These are phyloP conservation scores for Drosophila equinoxialis DNA, from an alignment of 1,140 invertebrate species.

Conservation along the genomic window DNA sequence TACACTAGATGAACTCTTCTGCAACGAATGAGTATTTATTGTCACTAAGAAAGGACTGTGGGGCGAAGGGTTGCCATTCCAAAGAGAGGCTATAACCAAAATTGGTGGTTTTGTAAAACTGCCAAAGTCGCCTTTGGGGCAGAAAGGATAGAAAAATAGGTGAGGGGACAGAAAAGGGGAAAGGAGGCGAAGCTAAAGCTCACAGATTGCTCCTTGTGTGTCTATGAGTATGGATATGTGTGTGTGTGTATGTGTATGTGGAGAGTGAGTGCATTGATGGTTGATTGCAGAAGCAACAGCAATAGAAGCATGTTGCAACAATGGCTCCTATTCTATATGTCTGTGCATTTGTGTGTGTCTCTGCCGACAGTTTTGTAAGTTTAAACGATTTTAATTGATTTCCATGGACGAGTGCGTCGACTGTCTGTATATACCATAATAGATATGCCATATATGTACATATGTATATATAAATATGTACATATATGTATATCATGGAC, in stretches of 20 bases:
- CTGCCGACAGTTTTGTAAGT: slow-evolving; percentile 53
- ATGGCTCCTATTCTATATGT: slow-evolving; percentile 30
- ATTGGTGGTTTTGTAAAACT: slow-evolving; percentile 79
- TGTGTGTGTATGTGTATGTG: slow-evolving; percentile 30
- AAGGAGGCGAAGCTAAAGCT: slow-evolving; percentile 4
- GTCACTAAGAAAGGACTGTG: slow-evolving; percentile 36
- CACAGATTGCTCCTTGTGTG: slow-evolving; percentile 41
- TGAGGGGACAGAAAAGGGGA: slow-evolving; percentile 13
- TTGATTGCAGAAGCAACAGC: slow-evolving; percentile 62
- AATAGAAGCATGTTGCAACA: slow-evolving; percentile 48
- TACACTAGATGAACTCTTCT: slow-evolving; percentile 52
- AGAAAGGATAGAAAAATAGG: slow-evolving; percentile 11
- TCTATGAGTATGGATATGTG: slow-evolving; percentile 16
- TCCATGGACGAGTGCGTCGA: slow-evolving; percentile 74
- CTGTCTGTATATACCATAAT: slow-evolving; percentile 62
- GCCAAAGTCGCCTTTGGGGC: slow-evolving; percentile 40
- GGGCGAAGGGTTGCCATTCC: slow-evolving; percentile 7
- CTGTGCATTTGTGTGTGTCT: slow-evolving; percentile 23
- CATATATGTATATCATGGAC: background rate
- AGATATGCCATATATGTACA: slow-evolving; percentile 13
- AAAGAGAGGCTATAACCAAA: slow-evolving; percentile 53
- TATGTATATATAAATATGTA: background rate
- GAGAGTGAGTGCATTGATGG: slow-evolving; percentile 63
- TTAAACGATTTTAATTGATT: slow-evolving; percentile 81
- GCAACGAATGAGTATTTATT: slow-evolving; percentile 56